Evolutionary conservation across 2,113 vertebrate genomes (phyloP).

Genomic region (Tinamus guttatus): DNA sequence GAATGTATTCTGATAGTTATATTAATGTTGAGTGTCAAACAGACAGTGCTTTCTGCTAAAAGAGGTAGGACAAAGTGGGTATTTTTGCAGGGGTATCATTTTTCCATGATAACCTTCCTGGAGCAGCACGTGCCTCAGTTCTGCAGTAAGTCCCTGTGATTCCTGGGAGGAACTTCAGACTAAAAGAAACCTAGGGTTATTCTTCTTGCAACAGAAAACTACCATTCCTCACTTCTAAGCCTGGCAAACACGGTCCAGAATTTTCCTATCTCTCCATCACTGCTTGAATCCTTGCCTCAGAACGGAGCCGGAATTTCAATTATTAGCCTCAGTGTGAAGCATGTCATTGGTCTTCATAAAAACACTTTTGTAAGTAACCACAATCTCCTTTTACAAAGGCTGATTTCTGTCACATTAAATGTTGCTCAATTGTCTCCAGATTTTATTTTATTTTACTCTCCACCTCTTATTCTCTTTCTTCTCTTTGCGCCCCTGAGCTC

Average conservation of each 20-base stretch:
- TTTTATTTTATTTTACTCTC: slow-evolving; percentile 41
- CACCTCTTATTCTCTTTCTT: slow-evolving; percentile 30
- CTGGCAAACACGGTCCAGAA: not conserved
- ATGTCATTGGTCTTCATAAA: slow-evolving; percentile 7
- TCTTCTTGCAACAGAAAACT: not conserved
- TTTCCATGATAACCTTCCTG: not conserved
- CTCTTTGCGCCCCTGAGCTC: slow-evolving; percentile 27
- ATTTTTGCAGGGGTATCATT: slow-evolving; percentile 6
- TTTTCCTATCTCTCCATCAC: not conserved
- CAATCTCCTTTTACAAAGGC: slow-evolving; percentile 25
- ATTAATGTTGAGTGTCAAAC: not conserved
- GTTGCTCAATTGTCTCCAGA: not conserved
- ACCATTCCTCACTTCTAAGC: slow-evolving; percentile 12
- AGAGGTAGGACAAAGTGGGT: not conserved
- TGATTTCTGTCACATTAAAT: slow-evolving; percentile 13
- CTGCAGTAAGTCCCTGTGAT: not conserved
- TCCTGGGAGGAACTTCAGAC: slow-evolving; percentile 10
- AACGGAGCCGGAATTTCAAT: slow-evolving; percentile 12
- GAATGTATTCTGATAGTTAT: not conserved
- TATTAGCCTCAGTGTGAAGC: not conserved
- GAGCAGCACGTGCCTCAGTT: slow-evolving; percentile 1
- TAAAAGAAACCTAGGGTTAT: slow-evolving; percentile 24
- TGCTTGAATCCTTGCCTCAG: not conserved
- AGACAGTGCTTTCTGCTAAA: not conserved
- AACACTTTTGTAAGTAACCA: slow-evolving; percentile 18